A percentile compares a stretch with the other conserved stretches of the same genome.
These are phyloP conservation scores for Temnothorax ravouxi DNA, from an alignment of 2,888 invertebrate genomes.

Conservation along the genomic window DNA sequence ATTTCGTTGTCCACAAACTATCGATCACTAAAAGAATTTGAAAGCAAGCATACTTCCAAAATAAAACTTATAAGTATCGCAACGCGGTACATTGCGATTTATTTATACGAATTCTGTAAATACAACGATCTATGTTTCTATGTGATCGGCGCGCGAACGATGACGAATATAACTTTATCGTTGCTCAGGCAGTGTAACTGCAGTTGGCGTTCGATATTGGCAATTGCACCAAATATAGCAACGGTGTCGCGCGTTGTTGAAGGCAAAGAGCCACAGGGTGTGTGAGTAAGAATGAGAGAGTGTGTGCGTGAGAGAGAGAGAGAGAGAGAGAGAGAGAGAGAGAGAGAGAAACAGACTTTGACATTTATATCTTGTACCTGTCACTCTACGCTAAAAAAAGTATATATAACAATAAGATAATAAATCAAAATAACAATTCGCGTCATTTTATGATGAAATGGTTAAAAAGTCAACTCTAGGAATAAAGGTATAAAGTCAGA, in stretches of 20 bases:
- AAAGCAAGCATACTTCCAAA: constrained; percentile 5
- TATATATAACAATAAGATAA: background rate
- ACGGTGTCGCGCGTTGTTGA: constrained; percentile 7
- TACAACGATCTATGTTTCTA: background rate
- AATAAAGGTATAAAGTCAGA: constrained; percentile 36
- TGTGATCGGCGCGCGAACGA: constrained; percentile 3
- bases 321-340: background rate
- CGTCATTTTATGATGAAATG: background rate
- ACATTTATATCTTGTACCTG: constrained; percentile 5
- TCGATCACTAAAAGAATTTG: constrained; percentile 21
- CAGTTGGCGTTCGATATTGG: constrained; percentile 40
- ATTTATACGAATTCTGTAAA: constrained; percentile 15
- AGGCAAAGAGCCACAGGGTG: background rate
- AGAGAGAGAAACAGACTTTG: background rate
- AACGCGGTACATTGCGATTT: background rate
- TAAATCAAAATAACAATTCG: constrained; percentile 10
- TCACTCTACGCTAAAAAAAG: background rate
- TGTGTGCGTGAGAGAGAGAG: background rate
- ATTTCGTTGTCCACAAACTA: constrained; percentile 7
- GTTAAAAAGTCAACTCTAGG: background rate
- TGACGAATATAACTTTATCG: constrained; percentile 38
- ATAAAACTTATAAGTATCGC: constrained; percentile 6
- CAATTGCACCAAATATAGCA: constrained; percentile 43
- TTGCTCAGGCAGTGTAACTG: constrained; percentile 29
- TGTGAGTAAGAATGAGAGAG: background rate